Evolutionary conservation across 1,140 invertebrate genomes (phyloP).

Genomic region (Cylas formicarius): DNA sequence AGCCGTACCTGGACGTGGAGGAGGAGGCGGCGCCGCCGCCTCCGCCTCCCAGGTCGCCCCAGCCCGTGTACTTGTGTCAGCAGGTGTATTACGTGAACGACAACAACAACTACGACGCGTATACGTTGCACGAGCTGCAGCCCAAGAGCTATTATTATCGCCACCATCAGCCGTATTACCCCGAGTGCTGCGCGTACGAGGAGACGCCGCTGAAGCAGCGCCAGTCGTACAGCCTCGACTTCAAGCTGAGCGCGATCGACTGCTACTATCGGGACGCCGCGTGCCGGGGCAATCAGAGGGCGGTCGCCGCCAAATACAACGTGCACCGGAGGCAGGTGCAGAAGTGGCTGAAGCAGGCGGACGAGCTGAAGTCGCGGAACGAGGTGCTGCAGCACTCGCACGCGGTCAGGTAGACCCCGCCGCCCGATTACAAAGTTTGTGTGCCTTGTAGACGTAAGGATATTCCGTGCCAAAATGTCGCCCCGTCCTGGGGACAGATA

Average conservation of each 20-base stretch:
- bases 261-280: conserved; percentile 46
- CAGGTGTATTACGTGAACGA: conserved; percentile 30
- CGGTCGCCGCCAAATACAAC: conserved; percentile 55
- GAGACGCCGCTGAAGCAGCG: conserved; percentile 31
- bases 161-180: conserved; percentile 24
- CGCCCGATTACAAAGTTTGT: no score
- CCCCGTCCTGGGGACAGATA: no score
- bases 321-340: conserved; percentile 58
- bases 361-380: conserved; percentile 40
- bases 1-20: conserved; percentile 59
- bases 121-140: conserved; percentile 35
- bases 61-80: conserved; percentile 34
- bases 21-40: conserved; percentile 42
- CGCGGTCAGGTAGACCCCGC: conserved; percentile 23
- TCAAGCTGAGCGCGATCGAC: conserved; percentile 48
- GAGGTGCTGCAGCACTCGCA: conserved; percentile 31
- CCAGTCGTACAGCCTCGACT: conserved; percentile 45
- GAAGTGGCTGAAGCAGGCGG: conserved; percentile 54
- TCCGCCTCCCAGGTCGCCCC: conserved; percentile 39
- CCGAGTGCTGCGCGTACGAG: conserved; percentile 21
- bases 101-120: conserved; percentile 33
- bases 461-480: no score
- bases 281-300: conserved; percentile 53
- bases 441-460: no score
- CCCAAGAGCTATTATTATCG: conserved; percentile 31